A percentile compares a stretch with the other conserved stretches of the same genome.
Evolutionary conservation across 2,888 invertebrate species (phyloP).

Genomic region (Ernsta delagoae): DNA sequence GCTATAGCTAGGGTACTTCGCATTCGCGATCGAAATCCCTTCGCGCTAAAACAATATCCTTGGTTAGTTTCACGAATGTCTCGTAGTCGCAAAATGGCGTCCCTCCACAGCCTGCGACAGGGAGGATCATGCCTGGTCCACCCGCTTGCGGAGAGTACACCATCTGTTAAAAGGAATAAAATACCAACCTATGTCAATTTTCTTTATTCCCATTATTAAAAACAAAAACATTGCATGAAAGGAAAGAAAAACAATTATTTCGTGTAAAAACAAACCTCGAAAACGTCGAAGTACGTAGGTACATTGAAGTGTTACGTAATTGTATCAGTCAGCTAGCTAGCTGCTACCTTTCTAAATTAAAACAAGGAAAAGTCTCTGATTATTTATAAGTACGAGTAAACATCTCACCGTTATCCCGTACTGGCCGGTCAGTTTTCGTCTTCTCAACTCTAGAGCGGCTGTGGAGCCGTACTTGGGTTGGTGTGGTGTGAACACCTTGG

Average conservation of each 20-base stretch:
- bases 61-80: constrained; percentile 69
- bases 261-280: no score
- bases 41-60: constrained; percentile 54
- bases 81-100: constrained; percentile 75
- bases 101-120: constrained; percentile 74
- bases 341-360: no score
- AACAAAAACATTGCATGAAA: no score
- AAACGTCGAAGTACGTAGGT: no score
- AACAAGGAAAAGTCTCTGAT: no score
- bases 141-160: constrained; percentile 74
- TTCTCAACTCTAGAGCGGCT: constrained; percentile 82
- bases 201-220: no score
- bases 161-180: constrained; percentile 62
- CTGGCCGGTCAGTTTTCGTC: constrained; percentile 50
- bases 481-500: constrained; percentile 82
- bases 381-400: no score
- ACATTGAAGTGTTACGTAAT: no score
- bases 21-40: constrained; percentile 53
- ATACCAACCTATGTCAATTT: no score
- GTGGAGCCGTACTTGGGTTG: constrained; percentile 85
- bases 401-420: constrained; percentile 75
- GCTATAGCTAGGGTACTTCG: not conserved
- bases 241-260: no score
- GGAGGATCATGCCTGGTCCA: constrained; percentile 60
- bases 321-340: no score